Conservation (phyloP, 2,888 invertebrate genomes). For the Plemyria rubiginata region DNA sequence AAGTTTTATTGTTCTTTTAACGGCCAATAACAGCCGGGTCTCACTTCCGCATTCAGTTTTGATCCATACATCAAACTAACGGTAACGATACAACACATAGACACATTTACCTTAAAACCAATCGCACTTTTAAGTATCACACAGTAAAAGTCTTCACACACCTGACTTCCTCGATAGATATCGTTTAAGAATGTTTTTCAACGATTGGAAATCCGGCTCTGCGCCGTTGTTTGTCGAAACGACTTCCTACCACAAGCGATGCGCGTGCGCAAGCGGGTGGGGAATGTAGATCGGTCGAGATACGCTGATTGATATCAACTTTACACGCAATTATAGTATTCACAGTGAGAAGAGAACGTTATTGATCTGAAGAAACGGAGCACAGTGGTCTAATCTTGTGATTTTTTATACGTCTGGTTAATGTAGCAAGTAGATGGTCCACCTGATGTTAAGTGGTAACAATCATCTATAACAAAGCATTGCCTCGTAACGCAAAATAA, state of each 20-base stretch:
- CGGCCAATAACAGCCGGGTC: background rate
- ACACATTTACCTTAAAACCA: background rate
- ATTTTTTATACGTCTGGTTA: too few species aligned
- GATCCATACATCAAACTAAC: too few species aligned
- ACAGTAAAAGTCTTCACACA: constrained; percentile 1
- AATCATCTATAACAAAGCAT: too few species aligned
- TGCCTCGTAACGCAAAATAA: too few species aligned
- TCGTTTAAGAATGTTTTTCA: background rate
- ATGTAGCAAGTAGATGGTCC: too few species aligned
- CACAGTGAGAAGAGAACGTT: background rate
- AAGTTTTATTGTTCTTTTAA: background rate
- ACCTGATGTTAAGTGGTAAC: too few species aligned
- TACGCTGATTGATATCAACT: constrained; percentile 12
- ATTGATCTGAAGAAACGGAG: background rate
- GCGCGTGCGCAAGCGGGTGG: constrained; percentile 9
- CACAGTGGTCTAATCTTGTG: too few species aligned
- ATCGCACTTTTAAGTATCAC: background rate
- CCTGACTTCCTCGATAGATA: constrained; percentile 8
- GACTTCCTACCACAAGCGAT: constrained; percentile 10
- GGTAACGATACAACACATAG: constrained; percentile 1
- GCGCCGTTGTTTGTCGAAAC: constrained; percentile 13
- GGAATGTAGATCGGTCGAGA: constrained; percentile 13
- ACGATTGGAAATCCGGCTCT: constrained; percentile 18
- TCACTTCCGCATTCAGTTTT: background rate
- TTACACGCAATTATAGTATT: constrained; percentile 12